Percentiles rank a stretch among this genome's conserved stretches.
These are phyloP conservation scores for Hylomyscus alleni DNA, from an alignment of 2,797 vertebrate genomes.

Conservation along the genomic window DNA sequence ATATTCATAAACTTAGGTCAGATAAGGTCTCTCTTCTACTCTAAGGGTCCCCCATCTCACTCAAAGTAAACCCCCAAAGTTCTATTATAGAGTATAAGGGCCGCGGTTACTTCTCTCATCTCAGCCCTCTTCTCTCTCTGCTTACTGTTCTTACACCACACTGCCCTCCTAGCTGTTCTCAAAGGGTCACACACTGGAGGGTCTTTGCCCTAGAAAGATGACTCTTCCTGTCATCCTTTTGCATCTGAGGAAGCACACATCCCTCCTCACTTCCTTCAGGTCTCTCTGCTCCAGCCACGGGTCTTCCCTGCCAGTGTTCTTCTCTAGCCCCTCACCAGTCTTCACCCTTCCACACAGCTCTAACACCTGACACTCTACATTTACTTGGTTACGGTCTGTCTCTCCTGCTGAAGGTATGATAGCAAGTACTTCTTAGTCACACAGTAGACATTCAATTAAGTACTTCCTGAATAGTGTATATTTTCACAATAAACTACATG, in stretches of 20 bases:
- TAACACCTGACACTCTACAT: not conserved
- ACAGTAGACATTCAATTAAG: conserved; percentile 27
- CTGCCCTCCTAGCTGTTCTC: not conserved
- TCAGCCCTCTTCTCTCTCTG: conserved; percentile 35
- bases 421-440: conserved; percentile 59
- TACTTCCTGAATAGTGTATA: conserved; percentile 41
- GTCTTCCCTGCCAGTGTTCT: not conserved
- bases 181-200: not conserved
- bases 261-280: conserved; percentile 5
- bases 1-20: conserved; percentile 50
- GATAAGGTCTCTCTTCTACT: conserved; percentile 29
- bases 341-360: not conserved
- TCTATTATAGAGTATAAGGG: not conserved
- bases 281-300: not conserved
- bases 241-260: not conserved
- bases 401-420: not conserved
- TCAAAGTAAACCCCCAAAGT: conserved; percentile 45
- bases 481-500: conserved; percentile 51
- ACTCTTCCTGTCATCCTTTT: conserved; percentile 20
- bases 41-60: not conserved
- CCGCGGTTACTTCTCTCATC: not conserved
- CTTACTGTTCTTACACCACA: conserved; percentile 4
- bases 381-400: not conserved
- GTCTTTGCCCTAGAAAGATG: not conserved
- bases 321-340: not conserved